phyloP scores from a whole-genome alignment of 2,113 vertebrate species.

The Puffinus mauretanicus region DNA sequence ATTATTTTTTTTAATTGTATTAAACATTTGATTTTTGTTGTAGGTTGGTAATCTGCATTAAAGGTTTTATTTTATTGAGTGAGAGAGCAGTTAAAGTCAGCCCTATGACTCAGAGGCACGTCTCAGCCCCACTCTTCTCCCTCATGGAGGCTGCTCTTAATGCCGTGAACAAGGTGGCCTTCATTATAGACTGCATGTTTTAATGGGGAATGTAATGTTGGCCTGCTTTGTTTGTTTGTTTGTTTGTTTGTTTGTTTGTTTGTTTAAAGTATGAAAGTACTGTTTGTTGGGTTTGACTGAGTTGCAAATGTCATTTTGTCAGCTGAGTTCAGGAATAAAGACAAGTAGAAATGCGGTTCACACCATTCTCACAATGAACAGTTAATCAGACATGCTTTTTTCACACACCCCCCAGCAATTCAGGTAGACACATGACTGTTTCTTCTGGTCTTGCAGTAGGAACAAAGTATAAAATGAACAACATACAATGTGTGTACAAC shows the following conservation, averaged over 20 bases:
- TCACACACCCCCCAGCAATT: neutral
- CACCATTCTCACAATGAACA: neutral
- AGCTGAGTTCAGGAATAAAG: neutral
- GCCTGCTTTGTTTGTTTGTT: neutral
- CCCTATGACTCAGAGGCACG: neutral
- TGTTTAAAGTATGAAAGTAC: neutral
- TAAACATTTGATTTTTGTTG: neutral
- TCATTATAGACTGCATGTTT: neutral
- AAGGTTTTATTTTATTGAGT: neutral
- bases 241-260: neutral
- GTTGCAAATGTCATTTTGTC: neutral
- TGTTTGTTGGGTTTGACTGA: neutral
- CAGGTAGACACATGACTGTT: neutral
- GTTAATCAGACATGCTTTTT: neutral
- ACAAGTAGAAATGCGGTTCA: neutral
- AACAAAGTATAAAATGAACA: neutral
- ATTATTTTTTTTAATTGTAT: neutral
- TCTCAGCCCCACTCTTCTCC: neutral
- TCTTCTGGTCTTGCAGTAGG: neutral
- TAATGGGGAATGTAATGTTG: neutral
- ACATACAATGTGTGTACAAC: neutral
- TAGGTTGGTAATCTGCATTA: neutral
- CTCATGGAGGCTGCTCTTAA: neutral
- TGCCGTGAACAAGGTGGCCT: neutral
- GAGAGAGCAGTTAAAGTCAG: neutral